Evolutionary conservation across 2,888 invertebrate genomes (phyloP), one percentile per base, ranked within the genome.

Genomic region (Archaeoteleia sp.): DNA sequence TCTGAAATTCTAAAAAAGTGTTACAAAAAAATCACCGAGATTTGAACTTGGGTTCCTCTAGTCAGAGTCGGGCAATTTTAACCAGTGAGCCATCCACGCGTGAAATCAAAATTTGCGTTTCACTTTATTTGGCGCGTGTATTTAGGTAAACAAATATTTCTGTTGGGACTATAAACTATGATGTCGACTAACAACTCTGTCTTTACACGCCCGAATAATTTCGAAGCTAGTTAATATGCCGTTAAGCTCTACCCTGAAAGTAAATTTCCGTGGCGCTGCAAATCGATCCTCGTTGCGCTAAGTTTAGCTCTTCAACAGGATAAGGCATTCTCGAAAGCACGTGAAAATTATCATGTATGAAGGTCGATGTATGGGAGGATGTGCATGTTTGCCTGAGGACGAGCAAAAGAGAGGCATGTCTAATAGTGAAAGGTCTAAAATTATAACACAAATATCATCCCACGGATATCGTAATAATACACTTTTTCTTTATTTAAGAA

Each of bases 181-280:
- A 34, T 32, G 51, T 48, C 49, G 43, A 55, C 49, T 43, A 60
- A 48, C 54, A 60, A 49, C 43, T 43, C 42, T 42, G 60, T 55
- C 42, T 58, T 58, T 58, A 43, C 43, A 60, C 66, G 49, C 49
- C 20, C 35, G 66, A 60, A 60, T 67, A 67, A 60, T 55, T 55
- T 10, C 37, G 48, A 40, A 46, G 66, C 58, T 66, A 58, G 60
- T 58, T 67, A 67, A 67, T 67, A 54, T 60, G 60, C 60, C 55
- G 66, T 67, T 67, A 67, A 58, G 39, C 66, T 60, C 25, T 20
- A 43, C 48, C 48, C 54, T 54, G 54, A 67, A 55, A 60, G 66
- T 67, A 54, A 67, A 67, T 67, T 60, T 67, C 54, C 35, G 43
- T 34, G 43, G 48, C 35, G 49, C 30, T 58, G 66, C 66, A 48